Conservation (phyloP, 2,797 vertebrate genomes). For the Lateolabrax maculatus region DNA sequence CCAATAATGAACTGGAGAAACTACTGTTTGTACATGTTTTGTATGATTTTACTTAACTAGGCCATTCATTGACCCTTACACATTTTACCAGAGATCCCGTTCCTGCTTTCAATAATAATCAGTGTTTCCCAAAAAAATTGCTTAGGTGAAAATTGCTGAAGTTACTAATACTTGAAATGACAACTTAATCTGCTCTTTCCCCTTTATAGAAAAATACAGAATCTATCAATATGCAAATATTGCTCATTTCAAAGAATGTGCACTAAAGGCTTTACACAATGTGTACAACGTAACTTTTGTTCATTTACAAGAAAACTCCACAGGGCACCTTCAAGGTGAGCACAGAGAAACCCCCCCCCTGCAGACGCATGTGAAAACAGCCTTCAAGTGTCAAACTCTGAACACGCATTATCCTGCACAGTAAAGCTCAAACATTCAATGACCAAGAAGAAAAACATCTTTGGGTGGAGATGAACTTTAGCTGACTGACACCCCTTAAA, state of each 20-base stretch:
- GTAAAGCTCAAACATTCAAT: not conserved
- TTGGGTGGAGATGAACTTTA: not conserved
- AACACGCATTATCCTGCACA: not conserved
- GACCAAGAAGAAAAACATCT: not conserved
- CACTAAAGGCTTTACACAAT: not conserved
- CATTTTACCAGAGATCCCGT: not conserved
- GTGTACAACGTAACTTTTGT: too few relatives aligned
- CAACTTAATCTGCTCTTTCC: too few relatives aligned
- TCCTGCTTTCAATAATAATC: not conserved
- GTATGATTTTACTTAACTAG: not conserved
- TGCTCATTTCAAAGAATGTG: too few relatives aligned
- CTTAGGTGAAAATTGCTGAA: too few relatives aligned
- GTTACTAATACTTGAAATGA: too few relatives aligned
- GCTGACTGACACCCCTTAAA: not conserved
- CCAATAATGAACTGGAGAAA: not conserved
- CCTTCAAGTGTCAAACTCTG: not conserved
- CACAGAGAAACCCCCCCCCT: too few relatives aligned
- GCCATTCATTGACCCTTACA: not conserved
- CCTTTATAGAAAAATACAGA: too few relatives aligned
- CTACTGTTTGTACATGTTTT: not conserved
- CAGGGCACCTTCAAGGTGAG: too few relatives aligned
- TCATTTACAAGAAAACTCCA: not conserved
- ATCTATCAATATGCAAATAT: not conserved
- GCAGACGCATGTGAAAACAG: too few relatives aligned
- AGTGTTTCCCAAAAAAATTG: not conserved